Evolutionary conservation across 2,797 vertebrate species (phyloP).

Genomic region (Anniella stebbinsi): DNA sequence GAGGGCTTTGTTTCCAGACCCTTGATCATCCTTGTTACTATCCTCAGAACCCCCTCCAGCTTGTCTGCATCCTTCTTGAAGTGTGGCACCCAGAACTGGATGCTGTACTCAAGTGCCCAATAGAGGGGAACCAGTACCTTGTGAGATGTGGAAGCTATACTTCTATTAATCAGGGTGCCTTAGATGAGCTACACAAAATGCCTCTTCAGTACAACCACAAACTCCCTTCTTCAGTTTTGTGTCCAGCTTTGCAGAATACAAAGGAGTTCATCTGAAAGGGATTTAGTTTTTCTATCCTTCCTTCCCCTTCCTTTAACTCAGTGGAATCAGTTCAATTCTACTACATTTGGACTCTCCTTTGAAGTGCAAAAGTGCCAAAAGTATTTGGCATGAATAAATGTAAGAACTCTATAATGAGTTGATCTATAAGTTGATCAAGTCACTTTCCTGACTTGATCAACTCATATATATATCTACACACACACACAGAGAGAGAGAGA

Average conservation of each 20-base stretch:
- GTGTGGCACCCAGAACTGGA: no score
- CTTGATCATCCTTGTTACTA: no score
- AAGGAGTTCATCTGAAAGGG: constrained; percentile 55
- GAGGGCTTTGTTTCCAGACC: no score
- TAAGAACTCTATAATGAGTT: constrained; percentile 48
- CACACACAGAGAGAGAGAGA: not conserved
- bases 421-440: no score
- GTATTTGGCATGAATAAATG: constrained; percentile 23
- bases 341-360: constrained; percentile 50
- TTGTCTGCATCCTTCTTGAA: no score
- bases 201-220: not conserved
- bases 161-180: not conserved
- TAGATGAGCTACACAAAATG: constrained; percentile 25
- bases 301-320: constrained; percentile 27
- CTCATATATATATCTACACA: not conserved
- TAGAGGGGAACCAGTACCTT: no score
- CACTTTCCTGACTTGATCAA: constrained; percentile 38
- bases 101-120: no score
- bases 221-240: constrained; percentile 20
- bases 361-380: not conserved
- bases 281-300: constrained; percentile 33
- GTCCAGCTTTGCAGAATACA: constrained; percentile 17
- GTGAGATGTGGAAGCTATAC: no score
- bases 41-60: no score
- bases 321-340: constrained; percentile 28